Conservation (phyloP, 2,797 vertebrate genomes). For the Rhinichthys osculus region DNA sequence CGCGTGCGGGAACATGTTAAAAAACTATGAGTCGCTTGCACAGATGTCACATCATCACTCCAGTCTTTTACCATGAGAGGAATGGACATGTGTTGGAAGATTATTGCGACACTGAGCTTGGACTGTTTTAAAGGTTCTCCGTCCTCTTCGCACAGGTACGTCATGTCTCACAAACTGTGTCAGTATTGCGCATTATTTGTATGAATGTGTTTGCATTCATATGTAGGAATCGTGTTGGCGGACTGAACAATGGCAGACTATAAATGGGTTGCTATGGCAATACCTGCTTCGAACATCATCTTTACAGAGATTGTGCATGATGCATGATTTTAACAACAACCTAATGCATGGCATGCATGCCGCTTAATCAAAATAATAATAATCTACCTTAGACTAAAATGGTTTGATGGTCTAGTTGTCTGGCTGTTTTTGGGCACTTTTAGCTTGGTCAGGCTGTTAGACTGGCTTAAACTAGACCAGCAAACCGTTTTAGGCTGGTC, state of each 20-base stretch:
- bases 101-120: slow-evolving; percentile 78
- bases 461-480: background rate
- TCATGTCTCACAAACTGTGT: slow-evolving; percentile 8
- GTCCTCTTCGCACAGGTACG: slow-evolving; percentile 76
- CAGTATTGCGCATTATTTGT: slow-evolving; percentile 6
- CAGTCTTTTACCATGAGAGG: slow-evolving; percentile 69
- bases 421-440: background rate
- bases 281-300: slow-evolving; percentile 55
- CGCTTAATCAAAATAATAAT: background rate
- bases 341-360: background rate
- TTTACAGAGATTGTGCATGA: background rate
- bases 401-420: background rate
- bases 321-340: background rate
- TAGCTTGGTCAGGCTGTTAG: background rate
- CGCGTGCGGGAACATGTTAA: slow-evolving; percentile 34
- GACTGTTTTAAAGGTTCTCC: slow-evolving; percentile 78
- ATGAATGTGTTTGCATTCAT: background rate
- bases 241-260: slow-evolving; percentile 20
- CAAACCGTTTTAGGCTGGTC: background rate
- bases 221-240: background rate
- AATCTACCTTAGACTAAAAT: background rate
- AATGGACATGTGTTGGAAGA: slow-evolving; percentile 81
- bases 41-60: slow-evolving; percentile 54
- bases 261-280: slow-evolving; percentile 72
- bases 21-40: slow-evolving; percentile 47